A percentile compares a stretch with the other conserved stretches of the same genome.
Evolutionary conservation across 2,797 vertebrate genomes (phyloP).

Genomic region (Forpus xanthops): DNA sequence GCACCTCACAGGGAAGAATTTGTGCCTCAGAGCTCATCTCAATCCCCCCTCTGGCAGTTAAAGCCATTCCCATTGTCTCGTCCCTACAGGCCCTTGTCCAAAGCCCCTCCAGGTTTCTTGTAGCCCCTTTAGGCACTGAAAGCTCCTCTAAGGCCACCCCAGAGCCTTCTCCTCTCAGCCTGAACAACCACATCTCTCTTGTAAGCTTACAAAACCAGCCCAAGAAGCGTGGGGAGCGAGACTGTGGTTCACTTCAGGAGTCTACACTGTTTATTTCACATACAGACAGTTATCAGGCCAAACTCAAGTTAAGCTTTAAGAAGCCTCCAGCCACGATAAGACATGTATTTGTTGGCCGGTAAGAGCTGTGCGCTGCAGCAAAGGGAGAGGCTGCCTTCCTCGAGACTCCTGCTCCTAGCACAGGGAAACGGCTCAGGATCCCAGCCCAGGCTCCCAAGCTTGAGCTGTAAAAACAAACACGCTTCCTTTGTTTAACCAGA

Average conservation of each 20-base stretch:
- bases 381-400: conserved; percentile 36
- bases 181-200: neutral
- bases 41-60: neutral
- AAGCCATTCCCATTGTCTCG: neutral
- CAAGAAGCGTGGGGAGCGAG: neutral
- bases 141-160: neutral
- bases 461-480: conserved; percentile 57
- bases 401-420: neutral
- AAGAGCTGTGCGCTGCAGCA: neutral
- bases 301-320: neutral
- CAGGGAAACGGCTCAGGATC: conserved; percentile 24
- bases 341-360: neutral
- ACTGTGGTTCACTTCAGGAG: neutral
- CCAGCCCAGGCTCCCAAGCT: conserved; percentile 33
- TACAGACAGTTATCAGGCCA: neutral
- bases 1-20: neutral
- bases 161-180: neutral
- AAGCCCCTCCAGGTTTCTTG: neutral
- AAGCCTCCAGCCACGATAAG: neutral
- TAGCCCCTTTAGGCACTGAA: neutral
- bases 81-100: neutral
- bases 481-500: conserved; percentile 51
- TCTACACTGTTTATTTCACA: neutral
- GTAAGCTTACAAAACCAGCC: neutral
- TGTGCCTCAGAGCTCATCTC: neutral